Evolutionary conservation across 2,888 invertebrate genomes (phyloP).

Genomic region (Ectropis crepuscularia): DNA sequence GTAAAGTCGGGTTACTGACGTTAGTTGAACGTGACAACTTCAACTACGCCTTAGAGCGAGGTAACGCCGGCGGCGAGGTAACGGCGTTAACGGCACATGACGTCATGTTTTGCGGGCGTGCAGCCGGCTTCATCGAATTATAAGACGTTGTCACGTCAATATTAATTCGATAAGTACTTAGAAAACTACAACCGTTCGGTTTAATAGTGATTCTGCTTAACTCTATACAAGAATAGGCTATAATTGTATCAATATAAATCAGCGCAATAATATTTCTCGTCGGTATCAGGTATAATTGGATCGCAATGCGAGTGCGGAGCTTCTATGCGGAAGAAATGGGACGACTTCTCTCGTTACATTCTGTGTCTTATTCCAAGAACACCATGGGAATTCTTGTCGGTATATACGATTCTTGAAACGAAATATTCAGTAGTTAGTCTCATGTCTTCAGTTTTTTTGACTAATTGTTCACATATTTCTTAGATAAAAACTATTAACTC

Average conservation of each 20-base stretch:
- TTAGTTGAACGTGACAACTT: no score
- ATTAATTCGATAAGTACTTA: no score
- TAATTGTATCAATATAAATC: constrained; percentile 48
- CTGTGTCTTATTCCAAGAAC: constrained; percentile 79
- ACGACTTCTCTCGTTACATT: constrained; percentile 79
- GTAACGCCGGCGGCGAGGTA: no score
- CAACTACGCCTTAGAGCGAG: no score
- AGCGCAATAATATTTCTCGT: constrained; percentile 74
- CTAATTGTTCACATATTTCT: no score
- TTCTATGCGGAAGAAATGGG: constrained; percentile 80
- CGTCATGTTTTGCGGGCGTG: no score
- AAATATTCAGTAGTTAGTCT: constrained; percentile 5
- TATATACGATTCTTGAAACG: constrained; percentile 29
- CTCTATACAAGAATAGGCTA: constrained; percentile 29
- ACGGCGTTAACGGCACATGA: no score
- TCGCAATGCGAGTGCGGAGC: constrained; percentile 73
- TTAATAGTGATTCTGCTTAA: no score
- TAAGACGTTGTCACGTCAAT: no score
- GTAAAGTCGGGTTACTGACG: no score
- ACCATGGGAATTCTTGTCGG: constrained; percentile 69
- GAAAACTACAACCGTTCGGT: no score
- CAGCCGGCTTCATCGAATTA: no score
- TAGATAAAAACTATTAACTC: not conserved
- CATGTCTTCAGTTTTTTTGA: not conserved
- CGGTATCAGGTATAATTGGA: constrained; percentile 81